Percentiles rank a stretch among this genome's conserved stretches.
These are phyloP conservation scores for Lepilemur septentrionalis DNA, from an alignment of 2,797 vertebrate genomes.

Conservation along the genomic window DNA sequence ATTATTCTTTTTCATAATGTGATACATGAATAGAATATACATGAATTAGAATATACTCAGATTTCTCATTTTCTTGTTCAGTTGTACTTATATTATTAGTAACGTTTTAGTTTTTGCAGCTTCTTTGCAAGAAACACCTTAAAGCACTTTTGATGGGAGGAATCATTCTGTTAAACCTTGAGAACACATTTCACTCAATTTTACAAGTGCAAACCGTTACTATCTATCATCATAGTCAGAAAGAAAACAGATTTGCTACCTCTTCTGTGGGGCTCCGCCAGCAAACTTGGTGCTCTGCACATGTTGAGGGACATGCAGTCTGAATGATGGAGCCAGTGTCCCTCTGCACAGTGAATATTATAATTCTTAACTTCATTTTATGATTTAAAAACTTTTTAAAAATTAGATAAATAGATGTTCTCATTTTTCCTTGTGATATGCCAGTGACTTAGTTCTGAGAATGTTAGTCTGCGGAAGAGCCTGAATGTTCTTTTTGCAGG, in stretches of 20 bases:
- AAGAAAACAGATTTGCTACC: background rate
- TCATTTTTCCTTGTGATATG: background rate
- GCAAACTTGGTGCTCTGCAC: background rate
- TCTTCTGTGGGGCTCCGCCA: too few relatives aligned
- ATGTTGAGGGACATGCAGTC: rapidly evolving
- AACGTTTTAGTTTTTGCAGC: background rate
- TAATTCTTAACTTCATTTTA: background rate
- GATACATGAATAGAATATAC: background rate
- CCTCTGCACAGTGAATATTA: background rate
- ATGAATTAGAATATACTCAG: background rate
- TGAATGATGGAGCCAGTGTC: rapidly evolving
- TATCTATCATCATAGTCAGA: background rate
- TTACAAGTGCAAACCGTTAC: background rate
- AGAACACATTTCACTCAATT: background rate
- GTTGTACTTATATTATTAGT: background rate
- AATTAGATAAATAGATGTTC: background rate
- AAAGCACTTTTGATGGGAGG: background rate
- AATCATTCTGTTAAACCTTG: background rate
- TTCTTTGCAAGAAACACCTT: background rate
- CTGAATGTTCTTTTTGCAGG: background rate
- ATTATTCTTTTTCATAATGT: background rate
- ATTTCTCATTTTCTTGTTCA: background rate
- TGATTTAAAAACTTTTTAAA: background rate
- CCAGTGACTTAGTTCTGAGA: background rate
- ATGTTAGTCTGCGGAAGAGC: background rate